Base-by-base conservation (phyloP, 2,797 vertebrate genomes). In the Yasuhikotakia modesta region DNA sequence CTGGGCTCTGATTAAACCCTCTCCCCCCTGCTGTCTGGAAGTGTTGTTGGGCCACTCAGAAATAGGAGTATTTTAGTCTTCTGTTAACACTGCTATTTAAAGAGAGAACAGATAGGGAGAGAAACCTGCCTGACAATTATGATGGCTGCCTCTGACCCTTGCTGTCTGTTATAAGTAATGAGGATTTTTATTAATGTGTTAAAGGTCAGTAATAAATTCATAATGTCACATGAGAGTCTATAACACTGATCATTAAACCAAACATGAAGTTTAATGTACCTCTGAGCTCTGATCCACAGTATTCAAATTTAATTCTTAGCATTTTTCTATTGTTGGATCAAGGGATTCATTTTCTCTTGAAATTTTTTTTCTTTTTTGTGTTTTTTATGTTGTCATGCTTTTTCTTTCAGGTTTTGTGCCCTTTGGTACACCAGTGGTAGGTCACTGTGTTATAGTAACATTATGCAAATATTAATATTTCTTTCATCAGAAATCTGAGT, bases 351-450 rank as follows among this genome's bases (percentile, higher is more conserved):
- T 64, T 45, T 27, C 57, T 14, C 2, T 5, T 73, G 53, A 55
- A 48, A 32, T 73, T 11, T 11, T 43, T 14, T 10, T 53, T n/a
- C 17, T 57, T 13, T 65, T 3, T 65, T 19, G 3, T 24, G 8
- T n/a, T 19, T 4, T 70, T 43, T 85, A n/a, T 75, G 46, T 65
- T 61, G 7, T 14, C 14, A 13, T 22, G 11, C 32, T 27, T 52
- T 11, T 84, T 48, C 79, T 35, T 21, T 5, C 74, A 98, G 96
- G 96, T 92, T 98, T 96, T 81, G 93, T 98, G 83, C 97, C 97
- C 53, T 98, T 98, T 81, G 97, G 96, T 86, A 97, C 95, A 0
- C 96, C 96, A 84, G 96, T 97, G 73, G 96, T 97, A 91, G 94
- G 95, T 93, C 67, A 39, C 16, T n/a, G 35, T 50, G 63, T 22